phyloP scores from a whole-genome alignment of 1,140 invertebrate species.

The Zaprionus inermis region DNA sequence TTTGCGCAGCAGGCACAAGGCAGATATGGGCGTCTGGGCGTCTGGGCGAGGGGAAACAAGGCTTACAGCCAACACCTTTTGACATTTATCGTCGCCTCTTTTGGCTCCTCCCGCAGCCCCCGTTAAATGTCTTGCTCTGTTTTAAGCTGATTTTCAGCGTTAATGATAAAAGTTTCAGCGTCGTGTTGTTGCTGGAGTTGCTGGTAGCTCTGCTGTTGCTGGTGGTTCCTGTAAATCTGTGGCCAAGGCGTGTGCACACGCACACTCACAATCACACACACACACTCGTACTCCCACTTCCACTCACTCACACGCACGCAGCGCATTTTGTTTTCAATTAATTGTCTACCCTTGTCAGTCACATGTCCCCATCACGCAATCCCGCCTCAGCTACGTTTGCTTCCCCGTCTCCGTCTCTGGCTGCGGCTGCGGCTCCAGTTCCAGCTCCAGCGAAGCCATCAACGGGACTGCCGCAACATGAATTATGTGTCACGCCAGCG shows the following conservation, averaged over 20 bases:
- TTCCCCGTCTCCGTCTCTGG: background rate
- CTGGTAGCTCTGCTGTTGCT: background rate
- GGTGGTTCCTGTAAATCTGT: background rate
- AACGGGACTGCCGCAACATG: conserved; percentile 23
- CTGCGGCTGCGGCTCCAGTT: background rate
- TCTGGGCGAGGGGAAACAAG: conserved; percentile 5
- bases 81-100: conserved; percentile 62
- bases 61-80: conserved; percentile 62
- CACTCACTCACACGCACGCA: conserved; percentile 11
- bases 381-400: no score
- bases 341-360: conserved; percentile 78
- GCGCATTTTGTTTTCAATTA: conserved; percentile 69
- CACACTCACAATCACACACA: conserved; percentile 6
- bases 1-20: background rate
- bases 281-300: background rate
- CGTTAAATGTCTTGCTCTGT: conserved; percentile 45
- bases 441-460: conserved; percentile 1
- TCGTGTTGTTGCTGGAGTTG: conserved; percentile 12
- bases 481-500: conserved; percentile 36
- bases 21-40: no score
- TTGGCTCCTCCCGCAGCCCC: background rate
- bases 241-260: background rate
- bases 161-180: conserved; percentile 77
- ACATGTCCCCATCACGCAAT: conserved; percentile 60
- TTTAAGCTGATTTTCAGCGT: conserved; percentile 73